Base-by-base conservation (phyloP, 2,888 invertebrate species). In the Drosophila kanekoi region DNA sequence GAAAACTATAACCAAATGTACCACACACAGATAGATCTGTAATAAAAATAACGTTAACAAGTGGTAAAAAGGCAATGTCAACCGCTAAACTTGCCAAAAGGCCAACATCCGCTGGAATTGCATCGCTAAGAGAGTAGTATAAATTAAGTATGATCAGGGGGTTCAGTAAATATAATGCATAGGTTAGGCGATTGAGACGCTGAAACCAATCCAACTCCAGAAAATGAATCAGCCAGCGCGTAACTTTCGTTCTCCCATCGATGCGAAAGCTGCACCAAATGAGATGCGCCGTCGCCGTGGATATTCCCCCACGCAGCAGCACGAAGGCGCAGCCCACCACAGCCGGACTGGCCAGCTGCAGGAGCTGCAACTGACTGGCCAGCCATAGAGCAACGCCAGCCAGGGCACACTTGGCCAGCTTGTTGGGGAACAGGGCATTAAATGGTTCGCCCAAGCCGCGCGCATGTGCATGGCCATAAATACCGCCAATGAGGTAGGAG, bases 131-230 rank as follows among this genome's bases (percentile, higher is more conserved):
- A 0, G 64, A 48, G 16, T 74, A 74, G 14, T 58, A 64, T n/a
- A 62, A 52, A 20, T 52, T 47, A 0, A 62, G n/a, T 5, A 77
- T 74, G 10, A 82, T 33, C 5, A 58, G 11, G 0, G 83, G 74
- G 53, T 82, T 80, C 2, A 80, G 23, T 43, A 80, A 44, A 33
- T 77, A 80, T 18, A 80, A 20, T 18, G 64, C 68, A 49, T 66
- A 80, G 9, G 66, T 72, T 6, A 80, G 49, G 1, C 77, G 68
- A 16, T 58, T 66, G n/a, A 67, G n/a, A 0, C 59, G 59, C 45
- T 80, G 80, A 16, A 80, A 18, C 0, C 13, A 51, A 8, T 44
- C 35, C 3, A 38, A 47, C n/a, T 74, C 60, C 8, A 80, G 44
- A 10, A 68, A 10, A 2, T 16, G 16, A 0, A 77, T 43, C 0